A percentile compares a stretch with the other conserved stretches of the same genome.
Conservation (phyloP, 2,888 invertebrate genomes). For the Tetropium fuscum region DNA sequence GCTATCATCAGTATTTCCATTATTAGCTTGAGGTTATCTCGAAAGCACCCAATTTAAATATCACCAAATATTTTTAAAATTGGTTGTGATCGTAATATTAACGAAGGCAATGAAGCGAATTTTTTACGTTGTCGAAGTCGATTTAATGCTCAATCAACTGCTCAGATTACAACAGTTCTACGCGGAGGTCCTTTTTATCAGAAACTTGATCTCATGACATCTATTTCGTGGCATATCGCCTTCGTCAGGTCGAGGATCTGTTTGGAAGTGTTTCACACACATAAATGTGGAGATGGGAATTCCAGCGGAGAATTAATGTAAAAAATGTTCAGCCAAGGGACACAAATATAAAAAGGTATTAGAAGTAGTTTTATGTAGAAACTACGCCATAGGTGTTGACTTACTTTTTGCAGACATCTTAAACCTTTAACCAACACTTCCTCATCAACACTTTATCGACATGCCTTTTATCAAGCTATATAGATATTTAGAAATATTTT, state of each 20-base stretch:
- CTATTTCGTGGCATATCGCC: conserved; percentile 15
- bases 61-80: neutral
- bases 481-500: too few species aligned
- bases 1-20: too few species aligned
- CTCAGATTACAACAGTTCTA: conserved; percentile 50
- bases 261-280: conserved; percentile 13
- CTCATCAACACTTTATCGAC: too few species aligned
- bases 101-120: conserved; percentile 44
- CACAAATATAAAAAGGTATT: conserved; percentile 4
- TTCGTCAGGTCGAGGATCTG: conserved; percentile 1
- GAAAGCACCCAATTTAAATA: neutral
- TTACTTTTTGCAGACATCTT: too few species aligned
- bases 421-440: too few species aligned
- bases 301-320: conserved; percentile 3
- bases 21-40: too few species aligned
- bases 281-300: neutral
- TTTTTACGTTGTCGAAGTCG: conserved; percentile 45
- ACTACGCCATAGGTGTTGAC: too few species aligned
- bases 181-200: conserved; percentile 49
- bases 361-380: too few species aligned
- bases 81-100: conserved; percentile 31
- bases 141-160: conserved; percentile 51
- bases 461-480: too few species aligned
- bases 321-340: neutral
- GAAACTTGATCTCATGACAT: conserved; percentile 39